Evolutionary conservation across 2,113 vertebrate species (phyloP).

Genomic region (Cololabis saira): DNA sequence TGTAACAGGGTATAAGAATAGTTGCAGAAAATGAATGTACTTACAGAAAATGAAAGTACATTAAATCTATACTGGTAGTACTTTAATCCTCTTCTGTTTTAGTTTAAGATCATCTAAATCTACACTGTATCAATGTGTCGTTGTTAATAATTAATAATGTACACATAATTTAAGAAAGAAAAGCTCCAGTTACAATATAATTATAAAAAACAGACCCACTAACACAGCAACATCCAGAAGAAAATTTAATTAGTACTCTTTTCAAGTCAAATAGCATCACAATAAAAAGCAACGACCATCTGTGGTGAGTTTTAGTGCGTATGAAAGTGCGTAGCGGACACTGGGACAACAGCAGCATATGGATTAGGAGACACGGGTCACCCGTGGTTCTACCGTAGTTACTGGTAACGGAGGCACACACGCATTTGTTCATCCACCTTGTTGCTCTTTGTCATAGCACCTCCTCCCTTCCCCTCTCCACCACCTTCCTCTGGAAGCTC

Average conservation of each 20-base stretch:
- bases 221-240: conserved; percentile 26
- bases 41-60: no score
- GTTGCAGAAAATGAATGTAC: no score
- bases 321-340: conserved; percentile 15
- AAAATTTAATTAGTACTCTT: conserved; percentile 49
- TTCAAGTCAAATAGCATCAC: conserved; percentile 48
- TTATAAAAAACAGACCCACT: background rate
- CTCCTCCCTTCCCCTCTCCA: conserved; percentile 67
- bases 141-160: background rate
- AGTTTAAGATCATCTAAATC: background rate
- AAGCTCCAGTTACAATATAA: background rate
- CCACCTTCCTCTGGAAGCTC: conserved; percentile 61
- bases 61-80: no score
- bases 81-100: background rate
- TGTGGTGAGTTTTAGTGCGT: conserved; percentile 18
- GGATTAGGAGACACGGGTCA: background rate
- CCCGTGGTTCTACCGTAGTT: conserved; percentile 31
- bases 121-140: no score
- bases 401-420: conserved; percentile 49
- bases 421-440: conserved; percentile 41
- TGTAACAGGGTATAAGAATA: no score
- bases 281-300: conserved; percentile 39
- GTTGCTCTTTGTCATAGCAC: conserved; percentile 78
- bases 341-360: background rate
- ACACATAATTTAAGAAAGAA: background rate